phyloP scores from a whole-genome alignment of 2,797 vertebrate species.

The Sarcophilus harrisii region DNA sequence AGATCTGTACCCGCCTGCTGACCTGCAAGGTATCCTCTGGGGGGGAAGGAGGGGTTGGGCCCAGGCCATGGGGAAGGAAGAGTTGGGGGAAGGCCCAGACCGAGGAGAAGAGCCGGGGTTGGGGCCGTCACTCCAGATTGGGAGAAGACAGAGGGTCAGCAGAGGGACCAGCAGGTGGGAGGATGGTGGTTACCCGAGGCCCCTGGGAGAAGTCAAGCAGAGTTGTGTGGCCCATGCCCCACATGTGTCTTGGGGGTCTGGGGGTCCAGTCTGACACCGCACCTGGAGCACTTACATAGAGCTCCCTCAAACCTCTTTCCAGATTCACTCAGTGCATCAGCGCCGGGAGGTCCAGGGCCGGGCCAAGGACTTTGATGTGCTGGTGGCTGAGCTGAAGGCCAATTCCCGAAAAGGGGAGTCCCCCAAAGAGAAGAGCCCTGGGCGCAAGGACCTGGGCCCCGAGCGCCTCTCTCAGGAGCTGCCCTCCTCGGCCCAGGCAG shows the following conservation, averaged over 20 bases:
- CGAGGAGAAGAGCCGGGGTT: neutral
- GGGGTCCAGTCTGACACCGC: neutral
- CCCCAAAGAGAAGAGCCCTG: constrained; percentile 87
- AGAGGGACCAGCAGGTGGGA: neutral
- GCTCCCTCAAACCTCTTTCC: neutral
- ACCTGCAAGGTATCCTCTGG: constrained; percentile 92
- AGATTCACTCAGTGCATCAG: constrained; percentile 97
- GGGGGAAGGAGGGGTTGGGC: neutral
- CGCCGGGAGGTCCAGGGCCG: constrained; percentile 93
- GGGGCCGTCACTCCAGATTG: neutral
- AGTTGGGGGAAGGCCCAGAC: neutral
- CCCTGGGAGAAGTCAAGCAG: neutral
- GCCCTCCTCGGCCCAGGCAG: constrained; percentile 77
- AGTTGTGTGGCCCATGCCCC: neutral
- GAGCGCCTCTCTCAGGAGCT: constrained; percentile 75
- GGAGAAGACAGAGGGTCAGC: neutral
- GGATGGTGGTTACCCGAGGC: neutral
- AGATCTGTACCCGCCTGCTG: constrained; percentile 94
- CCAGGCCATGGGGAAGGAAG: neutral
- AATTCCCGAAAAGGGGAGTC: constrained; percentile 88
- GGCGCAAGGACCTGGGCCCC: constrained; percentile 68
- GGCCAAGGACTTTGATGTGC: constrained; percentile 94
- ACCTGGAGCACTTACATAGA: neutral
- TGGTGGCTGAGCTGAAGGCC: constrained; percentile 94
- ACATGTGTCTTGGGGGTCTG: neutral